Evolutionary conservation across 1,140 invertebrate genomes (phyloP).

Genomic region (Chironomus striatipennis): DNA sequence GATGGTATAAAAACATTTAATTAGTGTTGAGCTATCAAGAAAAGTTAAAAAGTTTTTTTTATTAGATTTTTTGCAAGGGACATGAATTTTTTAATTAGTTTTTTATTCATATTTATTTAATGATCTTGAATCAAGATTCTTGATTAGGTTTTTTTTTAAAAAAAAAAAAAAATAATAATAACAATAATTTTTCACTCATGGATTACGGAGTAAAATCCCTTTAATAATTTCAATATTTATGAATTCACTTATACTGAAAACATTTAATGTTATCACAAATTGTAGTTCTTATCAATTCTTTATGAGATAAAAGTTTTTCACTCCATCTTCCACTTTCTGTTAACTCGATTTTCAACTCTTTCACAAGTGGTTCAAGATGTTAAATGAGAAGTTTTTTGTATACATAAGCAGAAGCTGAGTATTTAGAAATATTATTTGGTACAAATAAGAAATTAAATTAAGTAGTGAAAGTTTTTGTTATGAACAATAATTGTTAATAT

Average conservation of each 20-base stretch:
- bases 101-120: background rate
- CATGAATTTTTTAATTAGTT: background rate
- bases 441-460: background rate
- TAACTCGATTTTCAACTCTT: background rate
- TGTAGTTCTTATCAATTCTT: background rate
- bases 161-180: too few species aligned
- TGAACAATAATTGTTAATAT: background rate
- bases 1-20: background rate
- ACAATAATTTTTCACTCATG: too few species aligned
- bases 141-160: too few species aligned
- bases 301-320: background rate
- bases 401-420: background rate
- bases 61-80: too few species aligned
- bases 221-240: background rate
- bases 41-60: background rate
- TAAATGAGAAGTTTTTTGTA: background rate
- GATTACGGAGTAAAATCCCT: too few species aligned
- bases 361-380: background rate
- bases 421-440: background rate
- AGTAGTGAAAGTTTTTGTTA: background rate
- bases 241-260: background rate
- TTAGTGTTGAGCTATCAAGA: constrained; percentile 12
- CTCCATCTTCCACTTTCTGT: background rate
- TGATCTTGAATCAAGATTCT: background rate
- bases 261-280: background rate